Percentiles rank a stretch among this genome's conserved stretches.
Conservation (phyloP, 2,113 vertebrate genomes). For the Ramphastos sulfuratus region DNA sequence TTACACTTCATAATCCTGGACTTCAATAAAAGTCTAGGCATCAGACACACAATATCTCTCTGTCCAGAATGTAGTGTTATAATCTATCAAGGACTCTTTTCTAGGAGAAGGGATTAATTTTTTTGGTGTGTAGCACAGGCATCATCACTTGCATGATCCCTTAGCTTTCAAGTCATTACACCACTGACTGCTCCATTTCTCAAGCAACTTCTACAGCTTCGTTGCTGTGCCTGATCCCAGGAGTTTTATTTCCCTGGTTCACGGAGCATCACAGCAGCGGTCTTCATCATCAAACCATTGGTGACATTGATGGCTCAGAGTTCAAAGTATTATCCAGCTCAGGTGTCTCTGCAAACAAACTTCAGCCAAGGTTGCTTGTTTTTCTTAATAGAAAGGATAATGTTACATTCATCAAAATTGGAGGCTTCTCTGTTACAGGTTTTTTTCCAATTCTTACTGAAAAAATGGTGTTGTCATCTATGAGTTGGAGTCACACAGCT, state of each 20-base stretch:
- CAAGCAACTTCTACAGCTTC: not conserved
- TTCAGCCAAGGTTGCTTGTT: not conserved
- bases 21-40: not conserved
- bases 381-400: not conserved
- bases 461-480: not conserved
- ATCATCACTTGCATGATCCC: not conserved
- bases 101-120: not conserved
- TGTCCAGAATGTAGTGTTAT: not conserved
- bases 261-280: not conserved
- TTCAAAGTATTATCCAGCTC: not conserved
- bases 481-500: not conserved
- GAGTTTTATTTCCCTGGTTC: not conserved
- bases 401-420: not conserved
- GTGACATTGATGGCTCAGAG: not conserved
- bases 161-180: not conserved
- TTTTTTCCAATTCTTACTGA: not conserved
- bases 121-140: not conserved
- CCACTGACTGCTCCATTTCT: slow-evolving; percentile 14
- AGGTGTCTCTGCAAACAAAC: not conserved
- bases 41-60: slow-evolving; percentile 3
- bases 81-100: not conserved
- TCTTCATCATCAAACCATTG: not conserved
- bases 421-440: not conserved
- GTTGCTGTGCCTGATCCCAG: not conserved
- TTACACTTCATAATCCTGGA: slow-evolving; percentile 27